Percentiles rank a stretch among this genome's conserved stretches.
Conservation (phyloP, 2,797 vertebrate genomes). For the Silurus aristotelis region DNA sequence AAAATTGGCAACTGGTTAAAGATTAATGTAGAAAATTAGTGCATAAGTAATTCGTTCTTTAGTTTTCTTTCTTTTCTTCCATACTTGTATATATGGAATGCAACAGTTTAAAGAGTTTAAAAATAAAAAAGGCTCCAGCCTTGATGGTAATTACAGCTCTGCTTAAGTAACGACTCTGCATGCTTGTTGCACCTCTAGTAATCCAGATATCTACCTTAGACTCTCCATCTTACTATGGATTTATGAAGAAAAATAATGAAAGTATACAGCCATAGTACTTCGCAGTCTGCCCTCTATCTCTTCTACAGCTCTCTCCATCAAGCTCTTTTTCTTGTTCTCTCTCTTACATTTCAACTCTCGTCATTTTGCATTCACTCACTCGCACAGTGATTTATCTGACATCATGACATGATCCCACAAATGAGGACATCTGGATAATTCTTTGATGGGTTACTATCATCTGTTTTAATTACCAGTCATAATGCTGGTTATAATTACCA, state of each 20-base stretch:
- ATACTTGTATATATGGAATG: too few relatives aligned
- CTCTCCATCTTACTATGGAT: not conserved
- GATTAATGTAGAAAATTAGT: too few relatives aligned
- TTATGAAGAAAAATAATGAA: constrained; percentile 19
- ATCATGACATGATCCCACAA: constrained; percentile 38
- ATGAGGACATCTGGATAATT: constrained; percentile 42
- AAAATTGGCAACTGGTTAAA: not conserved
- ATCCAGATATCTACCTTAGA: not conserved
- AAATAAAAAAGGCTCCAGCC: too few relatives aligned
- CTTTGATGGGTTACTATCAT: constrained; percentile 13
- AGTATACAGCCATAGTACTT: constrained; percentile 17
- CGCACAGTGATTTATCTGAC: constrained; percentile 36
- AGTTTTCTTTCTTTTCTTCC: too few relatives aligned
- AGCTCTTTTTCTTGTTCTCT: not conserved
- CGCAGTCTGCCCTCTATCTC: constrained; percentile 32
- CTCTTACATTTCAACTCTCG: not conserved
- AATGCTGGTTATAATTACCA: constrained; percentile 11
- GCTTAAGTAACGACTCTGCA: not conserved
- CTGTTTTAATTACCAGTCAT: constrained; percentile 20
- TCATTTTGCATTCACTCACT: constrained; percentile 12
- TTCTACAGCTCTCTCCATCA: constrained; percentile 52
- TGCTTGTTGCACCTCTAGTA: not conserved
- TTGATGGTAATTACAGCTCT: not conserved
- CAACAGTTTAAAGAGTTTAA: too few relatives aligned
- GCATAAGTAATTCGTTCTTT: too few relatives aligned